Percentiles rank a stretch among this genome's conserved stretches.
Evolutionary conservation across 2,797 vertebrate species (phyloP).

Genomic region (Pipistrellus nathusii): DNA sequence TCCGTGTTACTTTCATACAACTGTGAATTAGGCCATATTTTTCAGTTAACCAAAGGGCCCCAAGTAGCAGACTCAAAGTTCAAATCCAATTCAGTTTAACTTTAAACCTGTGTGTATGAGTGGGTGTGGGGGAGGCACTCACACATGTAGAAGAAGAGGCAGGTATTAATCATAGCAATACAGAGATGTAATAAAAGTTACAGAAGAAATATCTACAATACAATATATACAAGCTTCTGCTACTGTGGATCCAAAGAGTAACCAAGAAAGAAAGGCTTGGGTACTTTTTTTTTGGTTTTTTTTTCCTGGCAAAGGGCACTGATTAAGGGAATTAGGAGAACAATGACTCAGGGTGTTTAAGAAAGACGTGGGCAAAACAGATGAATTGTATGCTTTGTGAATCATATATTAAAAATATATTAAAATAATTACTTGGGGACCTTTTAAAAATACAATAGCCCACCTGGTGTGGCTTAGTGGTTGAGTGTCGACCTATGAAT

Average conservation of each 20-base stretch:
- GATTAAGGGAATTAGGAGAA: not conserved
- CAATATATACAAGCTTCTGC: not conserved
- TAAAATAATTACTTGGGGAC: not conserved
- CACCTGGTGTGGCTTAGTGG: too few species aligned
- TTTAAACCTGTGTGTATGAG: not conserved
- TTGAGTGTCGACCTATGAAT: too few species aligned
- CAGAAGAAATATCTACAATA: not conserved
- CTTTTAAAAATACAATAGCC: not conserved
- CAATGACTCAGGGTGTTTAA: not conserved
- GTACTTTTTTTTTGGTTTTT: not conserved
- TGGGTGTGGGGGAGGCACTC: too few species aligned
- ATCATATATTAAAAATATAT: not conserved
- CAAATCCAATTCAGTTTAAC: not conserved
- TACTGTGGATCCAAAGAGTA: not conserved
- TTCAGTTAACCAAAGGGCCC: not conserved
- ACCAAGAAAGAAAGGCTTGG: not conserved
- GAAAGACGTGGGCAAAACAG: not conserved
- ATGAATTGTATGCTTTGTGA: not conserved
- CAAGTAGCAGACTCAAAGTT: not conserved
- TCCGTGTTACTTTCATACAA: not conserved
- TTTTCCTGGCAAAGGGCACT: not conserved
- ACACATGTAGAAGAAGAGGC: not conserved
- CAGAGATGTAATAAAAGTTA: not conserved
- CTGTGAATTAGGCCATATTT: slow-evolving; percentile 18
- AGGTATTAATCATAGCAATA: not conserved